Conservation (phyloP, 2,888 invertebrate species). For the Hirtodrosophila cameraria region DNA sequence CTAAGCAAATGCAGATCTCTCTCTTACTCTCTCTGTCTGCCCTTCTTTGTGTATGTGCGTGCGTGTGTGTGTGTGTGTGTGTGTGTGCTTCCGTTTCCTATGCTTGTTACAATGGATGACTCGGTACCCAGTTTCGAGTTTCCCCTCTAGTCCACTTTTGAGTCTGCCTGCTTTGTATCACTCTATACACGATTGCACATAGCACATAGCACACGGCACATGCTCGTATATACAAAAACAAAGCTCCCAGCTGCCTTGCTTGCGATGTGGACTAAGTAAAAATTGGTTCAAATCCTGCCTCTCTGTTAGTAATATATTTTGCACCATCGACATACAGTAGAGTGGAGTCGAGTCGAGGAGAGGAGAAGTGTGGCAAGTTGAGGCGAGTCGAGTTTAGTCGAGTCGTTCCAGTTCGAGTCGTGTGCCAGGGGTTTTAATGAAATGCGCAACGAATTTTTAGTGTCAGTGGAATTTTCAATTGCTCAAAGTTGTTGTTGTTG, state of each 20-base stretch:
- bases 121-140: slow-evolving; percentile 32
- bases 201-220: slow-evolving; percentile 19
- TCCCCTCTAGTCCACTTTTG: slow-evolving; percentile 6
- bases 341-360: slow-evolving; percentile 14
- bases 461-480: slow-evolving; percentile 76
- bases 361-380: slow-evolving; percentile 2
- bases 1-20: slow-evolving; percentile 19
- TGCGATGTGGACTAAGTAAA: slow-evolving; percentile 68
- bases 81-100: slow-evolving; percentile 66
- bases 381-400: slow-evolving; percentile 2
- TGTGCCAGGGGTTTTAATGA: slow-evolving; percentile 67
- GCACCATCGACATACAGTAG: slow-evolving; percentile 59
- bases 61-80: slow-evolving; percentile 15
- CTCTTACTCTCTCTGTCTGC: slow-evolving; percentile 25
- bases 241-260: slow-evolving; percentile 46
- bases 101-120: slow-evolving; percentile 63
- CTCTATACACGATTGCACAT: slow-evolving; percentile 76
- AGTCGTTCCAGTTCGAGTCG: slow-evolving; percentile 51
- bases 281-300: slow-evolving; percentile 70
- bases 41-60: slow-evolving; percentile 15
- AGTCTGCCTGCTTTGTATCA: slow-evolving; percentile 61
- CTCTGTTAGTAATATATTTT: slow-evolving; percentile 68
- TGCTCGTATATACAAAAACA: slow-evolving; percentile 49
- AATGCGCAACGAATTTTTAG: slow-evolving; percentile 76
- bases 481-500: slow-evolving; percentile 56